Evolutionary conservation across 2,888 invertebrate genomes (phyloP).

Genomic region (Drosophila sordidapex): DNA sequence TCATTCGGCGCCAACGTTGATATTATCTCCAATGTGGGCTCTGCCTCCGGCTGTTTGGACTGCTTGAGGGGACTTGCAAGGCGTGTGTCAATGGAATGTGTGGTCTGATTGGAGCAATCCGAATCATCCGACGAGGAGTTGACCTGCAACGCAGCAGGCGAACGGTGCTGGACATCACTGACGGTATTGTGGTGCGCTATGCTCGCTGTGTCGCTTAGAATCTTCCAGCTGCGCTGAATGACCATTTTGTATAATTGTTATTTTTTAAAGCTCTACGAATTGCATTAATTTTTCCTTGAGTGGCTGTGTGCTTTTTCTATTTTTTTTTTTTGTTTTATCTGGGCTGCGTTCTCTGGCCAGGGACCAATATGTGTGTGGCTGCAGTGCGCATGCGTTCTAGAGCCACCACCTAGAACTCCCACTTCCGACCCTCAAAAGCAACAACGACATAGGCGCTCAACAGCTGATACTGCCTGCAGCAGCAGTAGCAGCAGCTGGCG

Average conservation of each 20-base stretch:
- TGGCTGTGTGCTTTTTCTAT: slow-evolving; percentile 5
- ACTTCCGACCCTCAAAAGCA: slow-evolving; percentile 20
- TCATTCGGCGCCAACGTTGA: slow-evolving; percentile 28
- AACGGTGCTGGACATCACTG: slow-evolving; percentile 60
- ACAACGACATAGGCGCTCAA: slow-evolving; percentile 28
- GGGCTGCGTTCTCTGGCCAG: slow-evolving; percentile 54
- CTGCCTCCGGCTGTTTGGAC: slow-evolving; percentile 46
- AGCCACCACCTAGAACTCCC: slow-evolving; percentile 48
- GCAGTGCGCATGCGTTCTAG: slow-evolving; percentile 45
- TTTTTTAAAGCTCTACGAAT: slow-evolving; percentile 11
- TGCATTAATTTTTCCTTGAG: slow-evolving; percentile 32
- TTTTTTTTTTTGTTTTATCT: slow-evolving; percentile 28
- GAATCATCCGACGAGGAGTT: slow-evolving; percentile 84
- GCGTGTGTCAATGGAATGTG: slow-evolving; percentile 83
- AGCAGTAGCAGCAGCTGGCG: slow-evolving; percentile 33
- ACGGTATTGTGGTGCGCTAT: slow-evolving; percentile 50
- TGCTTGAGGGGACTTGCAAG: slow-evolving; percentile 67
- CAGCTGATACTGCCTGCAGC: slow-evolving; percentile 49
- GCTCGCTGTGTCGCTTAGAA: slow-evolving; percentile 76
- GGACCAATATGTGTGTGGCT: slow-evolving; percentile 20
- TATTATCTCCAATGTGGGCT: slow-evolving; percentile 26
- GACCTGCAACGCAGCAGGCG: slow-evolving; percentile 73
- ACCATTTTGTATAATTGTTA: slow-evolving; percentile 74
- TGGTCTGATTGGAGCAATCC: slow-evolving; percentile 84
- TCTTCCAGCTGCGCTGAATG: slow-evolving; percentile 84